These are phyloP conservation scores for Prochilodus magdalenae DNA, from an alignment of 2,113 vertebrate genomes.

Conservation along the genomic window DNA sequence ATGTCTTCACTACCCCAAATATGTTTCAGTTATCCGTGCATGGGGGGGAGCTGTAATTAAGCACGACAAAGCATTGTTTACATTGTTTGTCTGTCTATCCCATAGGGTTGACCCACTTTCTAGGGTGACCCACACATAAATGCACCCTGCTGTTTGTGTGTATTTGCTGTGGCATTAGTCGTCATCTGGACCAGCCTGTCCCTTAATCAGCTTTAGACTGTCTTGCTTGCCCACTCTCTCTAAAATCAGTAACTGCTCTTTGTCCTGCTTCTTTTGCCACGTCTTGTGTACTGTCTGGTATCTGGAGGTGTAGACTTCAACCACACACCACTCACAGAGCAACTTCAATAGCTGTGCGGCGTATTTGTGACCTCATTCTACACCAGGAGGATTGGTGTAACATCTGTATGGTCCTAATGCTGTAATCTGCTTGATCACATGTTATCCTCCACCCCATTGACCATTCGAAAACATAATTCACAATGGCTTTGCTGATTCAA, in stretches of 20 bases:
- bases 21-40: too few species aligned
- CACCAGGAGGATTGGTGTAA: constrained; percentile 5
- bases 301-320: not conserved
- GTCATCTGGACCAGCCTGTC: constrained; percentile 63
- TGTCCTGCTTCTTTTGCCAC: not conserved
- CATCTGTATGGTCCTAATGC: constrained; percentile 77
- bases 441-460: constrained; percentile 54
- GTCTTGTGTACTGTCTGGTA: not conserved
- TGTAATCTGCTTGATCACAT: constrained; percentile 70
- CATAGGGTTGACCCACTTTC: constrained; percentile 32
- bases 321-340: not conserved
- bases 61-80: not conserved
- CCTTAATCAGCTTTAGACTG: constrained; percentile 71
- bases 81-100: not conserved
- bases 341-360: too few species aligned
- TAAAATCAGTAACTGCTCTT: not conserved
- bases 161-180: too few species aligned
- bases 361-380: not conserved
- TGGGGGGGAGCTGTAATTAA: too few species aligned
- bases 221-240: not conserved
- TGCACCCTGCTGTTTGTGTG: constrained; percentile 1
- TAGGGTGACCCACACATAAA: not conserved
- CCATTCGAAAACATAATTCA: constrained; percentile 17
- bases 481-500: constrained; percentile 23
- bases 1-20: too few species aligned